These are phyloP conservation scores for Mohoua ochrocephala DNA, from an alignment of 2,113 vertebrate genomes.

Conservation along the genomic window DNA sequence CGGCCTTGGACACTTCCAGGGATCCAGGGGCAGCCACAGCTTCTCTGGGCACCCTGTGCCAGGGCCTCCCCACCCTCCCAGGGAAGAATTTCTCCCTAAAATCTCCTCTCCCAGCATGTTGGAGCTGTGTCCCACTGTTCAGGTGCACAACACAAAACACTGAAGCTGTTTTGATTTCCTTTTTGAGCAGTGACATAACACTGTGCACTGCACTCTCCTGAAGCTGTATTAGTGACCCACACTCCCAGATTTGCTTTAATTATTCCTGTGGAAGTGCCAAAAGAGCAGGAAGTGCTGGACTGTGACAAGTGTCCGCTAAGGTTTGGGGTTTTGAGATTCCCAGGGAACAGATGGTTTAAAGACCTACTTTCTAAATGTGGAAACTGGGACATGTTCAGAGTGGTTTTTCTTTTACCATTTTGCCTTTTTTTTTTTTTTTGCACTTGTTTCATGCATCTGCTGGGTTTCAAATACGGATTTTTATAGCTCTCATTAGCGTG, in stretches of 20 bases:
- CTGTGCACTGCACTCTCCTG: neutral
- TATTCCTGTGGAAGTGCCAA: neutral
- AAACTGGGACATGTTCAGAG: neutral
- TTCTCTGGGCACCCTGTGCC: neutral
- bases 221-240: neutral
- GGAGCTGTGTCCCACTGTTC: neutral
- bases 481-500: neutral
- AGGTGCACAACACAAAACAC: neutral
- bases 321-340: neutral
- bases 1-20: neutral
- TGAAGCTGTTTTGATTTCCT: neutral
- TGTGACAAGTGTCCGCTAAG: neutral
- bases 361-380: slow-evolving; percentile 47
- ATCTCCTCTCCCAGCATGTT: neutral
- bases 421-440: neutral
- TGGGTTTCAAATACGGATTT: neutral
- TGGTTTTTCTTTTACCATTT: neutral
- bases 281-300: neutral
- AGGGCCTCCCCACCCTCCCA: fast-evolving
- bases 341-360: slow-evolving; percentile 38
- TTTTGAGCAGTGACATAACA: neutral
- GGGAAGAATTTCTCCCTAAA: neutral
- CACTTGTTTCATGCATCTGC: neutral
- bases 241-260: neutral
- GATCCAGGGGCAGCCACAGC: neutral